A percentile compares a stretch with the other conserved stretches of the same genome.
phyloP scores from a whole-genome alignment of 2,888 invertebrate species.

The Crepidodera aurea region DNA sequence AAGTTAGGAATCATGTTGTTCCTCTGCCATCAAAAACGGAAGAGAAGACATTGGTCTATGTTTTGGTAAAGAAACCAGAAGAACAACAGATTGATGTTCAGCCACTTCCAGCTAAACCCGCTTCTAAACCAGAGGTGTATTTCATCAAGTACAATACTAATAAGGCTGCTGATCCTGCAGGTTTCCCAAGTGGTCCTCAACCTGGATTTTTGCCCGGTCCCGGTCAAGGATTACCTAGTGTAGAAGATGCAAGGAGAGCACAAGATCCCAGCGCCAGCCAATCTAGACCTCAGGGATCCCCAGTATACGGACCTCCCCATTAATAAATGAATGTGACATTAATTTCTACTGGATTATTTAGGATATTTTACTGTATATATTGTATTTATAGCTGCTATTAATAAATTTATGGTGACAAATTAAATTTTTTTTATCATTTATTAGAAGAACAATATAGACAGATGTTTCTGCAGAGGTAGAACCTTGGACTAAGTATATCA shows the following conservation, averaged over 20 bases:
- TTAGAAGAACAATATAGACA: no score
- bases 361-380: not conserved
- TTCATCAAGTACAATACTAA: conserved; percentile 87
- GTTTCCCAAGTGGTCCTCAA: not conserved
- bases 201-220: not conserved
- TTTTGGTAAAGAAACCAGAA: conserved; percentile 87
- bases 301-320: not conserved
- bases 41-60: conserved; percentile 89
- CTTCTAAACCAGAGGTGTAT: conserved; percentile 89
- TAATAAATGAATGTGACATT: not conserved
- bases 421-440: not conserved
- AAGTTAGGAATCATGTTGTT: not conserved
- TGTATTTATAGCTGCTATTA: not conserved
- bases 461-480: no score
- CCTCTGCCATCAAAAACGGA: conserved; percentile 73
- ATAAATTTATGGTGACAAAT: conserved; percentile 15
- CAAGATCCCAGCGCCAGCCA: not conserved
- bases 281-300: not conserved
- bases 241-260: not conserved
- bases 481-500: no score
- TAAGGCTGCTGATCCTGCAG: conserved; percentile 51
- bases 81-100: conserved; percentile 82
- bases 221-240: not conserved
- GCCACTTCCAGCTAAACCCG: conserved; percentile 83
- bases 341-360: not conserved